phyloP scores from a whole-genome alignment of 2,113 vertebrate genomes.

The Urocitellus parryii region DNA sequence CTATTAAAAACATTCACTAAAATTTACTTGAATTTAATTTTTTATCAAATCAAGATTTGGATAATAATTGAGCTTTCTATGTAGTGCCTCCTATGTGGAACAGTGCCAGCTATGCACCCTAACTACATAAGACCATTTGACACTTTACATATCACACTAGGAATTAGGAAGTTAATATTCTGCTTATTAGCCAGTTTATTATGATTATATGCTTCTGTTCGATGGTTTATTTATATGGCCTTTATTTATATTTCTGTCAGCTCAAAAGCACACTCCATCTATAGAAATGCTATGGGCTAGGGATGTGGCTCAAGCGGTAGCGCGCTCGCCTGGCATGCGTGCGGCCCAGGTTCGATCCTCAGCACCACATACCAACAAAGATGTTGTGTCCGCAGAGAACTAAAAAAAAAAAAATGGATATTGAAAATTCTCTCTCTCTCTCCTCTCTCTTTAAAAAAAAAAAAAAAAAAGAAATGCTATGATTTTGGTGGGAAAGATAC shows the following conservation, averaged over 20 bases:
- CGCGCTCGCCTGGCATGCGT: no score
- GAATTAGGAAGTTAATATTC: constrained; percentile 49
- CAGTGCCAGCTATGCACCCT: not conserved
- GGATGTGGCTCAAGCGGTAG: no score
- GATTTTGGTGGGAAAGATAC: not conserved
- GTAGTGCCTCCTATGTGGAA: not conserved
- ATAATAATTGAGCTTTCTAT: constrained; percentile 22
- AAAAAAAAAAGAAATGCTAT: constrained; percentile 11
- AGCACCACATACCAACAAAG: no score
- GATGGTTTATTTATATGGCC: not conserved
- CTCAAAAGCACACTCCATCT: not conserved
- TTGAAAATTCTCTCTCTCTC: no score
- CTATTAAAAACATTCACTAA: constrained; percentile 30
- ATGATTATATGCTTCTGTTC: not conserved
- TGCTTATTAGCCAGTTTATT: not conserved
- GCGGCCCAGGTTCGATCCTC: no score
- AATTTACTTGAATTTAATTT: constrained; percentile 12
- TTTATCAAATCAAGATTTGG: constrained; percentile 36
- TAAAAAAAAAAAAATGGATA: no score
- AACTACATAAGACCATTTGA: not conserved
- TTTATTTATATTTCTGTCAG: not conserved
- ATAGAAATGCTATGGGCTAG: not conserved
- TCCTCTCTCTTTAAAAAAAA: no score
- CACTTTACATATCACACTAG: not conserved
- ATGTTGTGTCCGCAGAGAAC: no score